Evolutionary conservation across 2,888 invertebrate genomes (phyloP), one percentile per base, ranked within the genome.

Genomic region (Bimastos eiseni): DNA sequence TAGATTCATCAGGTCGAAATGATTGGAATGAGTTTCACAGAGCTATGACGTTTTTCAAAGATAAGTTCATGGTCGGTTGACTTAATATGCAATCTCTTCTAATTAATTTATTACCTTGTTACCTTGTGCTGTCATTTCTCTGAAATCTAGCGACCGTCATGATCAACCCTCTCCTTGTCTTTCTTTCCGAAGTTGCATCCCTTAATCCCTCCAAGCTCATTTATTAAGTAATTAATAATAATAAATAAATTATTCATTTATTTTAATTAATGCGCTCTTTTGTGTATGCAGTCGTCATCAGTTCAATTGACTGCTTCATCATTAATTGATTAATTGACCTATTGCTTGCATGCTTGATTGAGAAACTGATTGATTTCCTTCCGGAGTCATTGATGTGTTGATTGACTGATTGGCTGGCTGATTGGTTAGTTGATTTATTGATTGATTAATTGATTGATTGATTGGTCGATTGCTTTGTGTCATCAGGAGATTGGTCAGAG

Each of bases 21-120:
- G 30, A 70, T n/a, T 70, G 1, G 2, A 94, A 95, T 49, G 98
- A 99, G 96, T 99, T 99, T 94, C 97, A 98, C 95, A 97, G 98
- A 96, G 99, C 99, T 96, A 99, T 99, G 97, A 99, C 99, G 97
- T 99, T 99, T 96, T 99, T 99, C 95, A 97, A 99, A 95, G 99
- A 99, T 96, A 99, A 99, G 96, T 99, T 99, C 96, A 97, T 99
- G 96, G 99, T 99, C 95, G 96, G 91, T 90, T 24, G 6, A 6
- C 15, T 86, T 34, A 34, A 15, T n/a, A n/a, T n/a, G 0, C 24
- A 30, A 84, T 84, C 8, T 24, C 5, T 11, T 34, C 30, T 55
- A 5, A 55, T 55, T 13, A 1, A n/a, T 70, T n/a, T 17, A 55
- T 55, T 13, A 17, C 8, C n/a, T n/a, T 17, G n/a, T n/a, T 70